These are phyloP conservation scores for Oscheius sp. DNA, from an alignment of 2,888 invertebrate species.

Conservation along the genomic window DNA sequence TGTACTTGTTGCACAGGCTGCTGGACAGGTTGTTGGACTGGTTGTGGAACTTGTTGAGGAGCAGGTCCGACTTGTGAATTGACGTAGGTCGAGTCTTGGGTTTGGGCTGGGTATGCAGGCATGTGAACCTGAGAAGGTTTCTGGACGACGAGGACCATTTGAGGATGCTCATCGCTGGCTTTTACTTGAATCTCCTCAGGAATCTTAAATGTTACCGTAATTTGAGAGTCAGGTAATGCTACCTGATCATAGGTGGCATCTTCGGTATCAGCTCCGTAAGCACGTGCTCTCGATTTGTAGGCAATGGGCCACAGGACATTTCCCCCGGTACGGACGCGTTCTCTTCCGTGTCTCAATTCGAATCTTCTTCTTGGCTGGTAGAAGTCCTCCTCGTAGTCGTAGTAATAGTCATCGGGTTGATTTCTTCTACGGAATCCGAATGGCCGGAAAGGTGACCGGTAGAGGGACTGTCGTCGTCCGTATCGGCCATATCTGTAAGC, in stretches of 20 bases:
- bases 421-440: slow-evolving; percentile 21
- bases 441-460: slow-evolving; percentile 26
- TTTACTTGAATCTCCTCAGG: slow-evolving; percentile 15
- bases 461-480: slow-evolving; percentile 4
- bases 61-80: slow-evolving; percentile 8
- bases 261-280: slow-evolving; percentile 2
- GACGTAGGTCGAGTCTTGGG: background rate
- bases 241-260: slow-evolving; percentile 9
- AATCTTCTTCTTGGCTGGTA: slow-evolving; percentile 30
- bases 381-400: slow-evolving; percentile 46
- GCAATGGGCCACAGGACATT: slow-evolving; percentile 29
- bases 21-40: slow-evolving; percentile 9
- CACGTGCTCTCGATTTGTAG: slow-evolving; percentile 1
- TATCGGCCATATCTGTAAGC: no score
- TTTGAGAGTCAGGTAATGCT: no score
- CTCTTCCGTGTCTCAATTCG: slow-evolving; percentile 3
- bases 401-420: slow-evolving; percentile 44
- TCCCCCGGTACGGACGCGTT: slow-evolving; percentile 3
- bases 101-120: slow-evolving; percentile 10
- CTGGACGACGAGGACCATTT: slow-evolving; percentile 24
- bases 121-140: background rate
- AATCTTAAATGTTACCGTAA: background rate
- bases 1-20: background rate
- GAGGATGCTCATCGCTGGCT: slow-evolving; percentile 1
- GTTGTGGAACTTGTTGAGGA: background rate